Evolutionary conservation across 1,140 invertebrate genomes (phyloP).

Genomic region (Metaphire vulgaris): DNA sequence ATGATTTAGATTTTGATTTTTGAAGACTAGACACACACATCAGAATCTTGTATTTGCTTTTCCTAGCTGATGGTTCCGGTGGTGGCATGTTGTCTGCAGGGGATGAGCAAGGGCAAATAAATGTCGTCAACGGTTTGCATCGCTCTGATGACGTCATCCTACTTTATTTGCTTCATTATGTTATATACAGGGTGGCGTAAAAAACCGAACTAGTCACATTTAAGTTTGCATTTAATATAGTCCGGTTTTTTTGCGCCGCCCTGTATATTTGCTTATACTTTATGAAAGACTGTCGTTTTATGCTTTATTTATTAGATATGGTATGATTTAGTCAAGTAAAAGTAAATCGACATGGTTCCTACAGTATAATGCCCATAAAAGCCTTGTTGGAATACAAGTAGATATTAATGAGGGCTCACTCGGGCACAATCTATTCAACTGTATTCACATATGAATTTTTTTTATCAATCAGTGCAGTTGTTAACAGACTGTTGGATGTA

Average conservation of each 20-base stretch:
- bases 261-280: neutral
- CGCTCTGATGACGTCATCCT: neutral
- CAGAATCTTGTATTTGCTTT: neutral
- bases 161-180: too few species aligned
- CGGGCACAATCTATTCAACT: too few species aligned
- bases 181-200: neutral
- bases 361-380: neutral
- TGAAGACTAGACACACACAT: neutral
- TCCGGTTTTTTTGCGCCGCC: neutral
- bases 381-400: neutral
- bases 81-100: conserved; percentile 26
- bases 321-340: too few species aligned
- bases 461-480: neutral
- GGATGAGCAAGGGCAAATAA: conserved; percentile 19
- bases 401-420: too few species aligned
- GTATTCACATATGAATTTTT: neutral
- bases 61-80: conserved; percentile 27
- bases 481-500: neutral
- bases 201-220: neutral
- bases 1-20: too few species aligned
- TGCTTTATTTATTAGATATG: too few species aligned
- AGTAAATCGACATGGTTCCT: neutral
- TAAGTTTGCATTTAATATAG: neutral
- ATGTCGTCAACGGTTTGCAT: neutral
- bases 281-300: neutral